Percentiles rank a stretch among this genome's conserved stretches.
These are phyloP conservation scores for Cephus nigrinus DNA, from an alignment of 2,888 invertebrate species.

Conservation along the genomic window DNA sequence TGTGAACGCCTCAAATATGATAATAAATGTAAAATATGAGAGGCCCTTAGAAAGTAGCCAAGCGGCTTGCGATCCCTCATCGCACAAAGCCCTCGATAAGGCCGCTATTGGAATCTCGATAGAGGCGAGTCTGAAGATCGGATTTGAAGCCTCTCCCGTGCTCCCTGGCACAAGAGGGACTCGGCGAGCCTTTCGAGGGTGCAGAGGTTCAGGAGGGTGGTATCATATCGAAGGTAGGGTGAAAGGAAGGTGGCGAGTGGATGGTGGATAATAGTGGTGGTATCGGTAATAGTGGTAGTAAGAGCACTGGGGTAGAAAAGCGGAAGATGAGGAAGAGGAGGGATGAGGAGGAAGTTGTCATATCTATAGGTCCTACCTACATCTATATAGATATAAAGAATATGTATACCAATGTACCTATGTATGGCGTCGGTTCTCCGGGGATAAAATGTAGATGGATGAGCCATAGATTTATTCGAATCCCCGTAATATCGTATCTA, in stretches of 20 bases:
- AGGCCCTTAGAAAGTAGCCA: slow-evolving; percentile 51
- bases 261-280: background rate
- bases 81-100: slow-evolving; percentile 64
- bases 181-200: background rate
- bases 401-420: slow-evolving; percentile 15
- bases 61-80: slow-evolving; percentile 60
- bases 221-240: background rate
- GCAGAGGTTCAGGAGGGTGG: background rate
- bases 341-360: background rate
- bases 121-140: slow-evolving; percentile 52
- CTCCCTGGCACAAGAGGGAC: slow-evolving; percentile 10
- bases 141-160: slow-evolving; percentile 55
- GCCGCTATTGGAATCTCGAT: slow-evolving; percentile 65
- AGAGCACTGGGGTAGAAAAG: slow-evolving; percentile 14
- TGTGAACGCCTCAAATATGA: slow-evolving; percentile 59
- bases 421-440: slow-evolving; percentile 39
- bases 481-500: slow-evolving; percentile 62
- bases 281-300: background rate
- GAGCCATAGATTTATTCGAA: slow-evolving; percentile 64
- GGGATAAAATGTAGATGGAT: slow-evolving; percentile 65
- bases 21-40: slow-evolving; percentile 62
- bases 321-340: slow-evolving; percentile 28
- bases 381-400: background rate
- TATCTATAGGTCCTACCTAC: background rate
- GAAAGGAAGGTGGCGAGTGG: slow-evolving; percentile 23